These are phyloP conservation scores for Drosophila nannoptera DNA, from an alignment of 1,140 invertebrate genomes.

Conservation along the genomic window DNA sequence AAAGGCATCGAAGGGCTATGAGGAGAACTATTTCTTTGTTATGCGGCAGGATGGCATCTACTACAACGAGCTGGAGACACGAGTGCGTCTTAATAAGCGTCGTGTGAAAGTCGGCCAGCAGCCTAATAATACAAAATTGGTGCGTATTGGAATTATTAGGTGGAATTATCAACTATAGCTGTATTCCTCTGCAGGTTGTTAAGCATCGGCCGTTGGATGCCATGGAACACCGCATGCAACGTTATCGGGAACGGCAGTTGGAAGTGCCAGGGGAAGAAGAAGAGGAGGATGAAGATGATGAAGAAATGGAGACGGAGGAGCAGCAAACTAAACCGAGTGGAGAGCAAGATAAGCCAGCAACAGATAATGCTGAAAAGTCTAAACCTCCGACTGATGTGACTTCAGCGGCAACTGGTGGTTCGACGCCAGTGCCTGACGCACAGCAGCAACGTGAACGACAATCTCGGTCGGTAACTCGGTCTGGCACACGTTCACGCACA, in stretches of 20 bases:
- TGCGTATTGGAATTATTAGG: conserved; percentile 22
- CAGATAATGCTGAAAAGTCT: conserved; percentile 66
- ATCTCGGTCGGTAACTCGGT: conserved; percentile 69
- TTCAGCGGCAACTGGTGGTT: conserved; percentile 71
- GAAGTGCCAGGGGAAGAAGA: conserved; percentile 92
- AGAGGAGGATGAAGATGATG: conserved; percentile 83
- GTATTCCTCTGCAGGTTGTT: conserved; percentile 82
- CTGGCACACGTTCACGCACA: conserved; percentile 56
- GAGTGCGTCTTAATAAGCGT: conserved; percentile 94
- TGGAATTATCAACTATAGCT: background rate
- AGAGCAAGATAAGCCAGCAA: conserved; percentile 11
- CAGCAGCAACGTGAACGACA: conserved; percentile 70
- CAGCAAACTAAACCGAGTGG: conserved; percentile 79
- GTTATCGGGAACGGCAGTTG: conserved; percentile 91
- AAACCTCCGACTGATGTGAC: conserved; percentile 47
- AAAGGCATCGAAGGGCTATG: conserved; percentile 97
- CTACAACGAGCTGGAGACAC: conserved; percentile 98
- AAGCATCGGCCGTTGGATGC: conserved; percentile 93
- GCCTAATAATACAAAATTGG: conserved; percentile 83
- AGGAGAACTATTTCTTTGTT: conserved; percentile 99
- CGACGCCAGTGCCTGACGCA: conserved; percentile 77
- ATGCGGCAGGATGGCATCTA: conserved; percentile 94
- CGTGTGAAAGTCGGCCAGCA: conserved; percentile 87
- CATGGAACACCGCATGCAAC: conserved; percentile 91
- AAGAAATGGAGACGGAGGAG: conserved; percentile 86